Base-by-base conservation (phyloP, 1,140 invertebrate species). In the Aleiodes sp. region DNA sequence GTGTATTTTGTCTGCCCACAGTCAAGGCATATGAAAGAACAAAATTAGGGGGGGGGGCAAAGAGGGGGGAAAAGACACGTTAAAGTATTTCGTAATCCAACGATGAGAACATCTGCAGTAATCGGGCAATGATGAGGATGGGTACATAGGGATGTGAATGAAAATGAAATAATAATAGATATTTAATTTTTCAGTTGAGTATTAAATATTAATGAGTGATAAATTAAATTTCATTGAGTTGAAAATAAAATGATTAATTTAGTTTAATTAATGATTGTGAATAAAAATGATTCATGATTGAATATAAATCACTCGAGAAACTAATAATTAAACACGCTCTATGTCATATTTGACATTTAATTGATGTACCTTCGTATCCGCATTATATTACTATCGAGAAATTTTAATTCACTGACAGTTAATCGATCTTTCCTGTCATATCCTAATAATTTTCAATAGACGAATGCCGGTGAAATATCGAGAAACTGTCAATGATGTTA, bases 91-190 rank as follows among this genome's bases (percentile, higher is more conserved):
- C 75, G 78, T 85, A 84, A 85, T 84, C 81, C 79, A 68, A 76
- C 75, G 76, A 84, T 80, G 78, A 80, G 81, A 85, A 84, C 84
- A 84, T 85, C 84, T 86, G 83, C 84, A 84, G 78, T 84, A 85
- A 85, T 86, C 82, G 82, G 78, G 80, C 82, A 82, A 85, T 84
- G 80, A 85, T 84, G 77, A 73, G 19, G 43, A 61, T 6, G 12
- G n/a, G 28, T 31, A 31, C 56, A 14, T 2, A 16, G 46, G 46
- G 46, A 21, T 24, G 26, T 24, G 21, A 24, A 52, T 9, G 21
- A 52, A 52, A 46, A 52, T 24, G 26, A 16, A 21, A 16, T 16
- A 21, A 14, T 60, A 26, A 10, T 21, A 21, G 35, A 39, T 59
- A 8, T 10, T 66, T 46, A 46, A 24, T 57, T 31, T 46, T n/a